Evolutionary conservation across 2,888 invertebrate genomes (phyloP).

Genomic region (Caenorhabditis sp.): DNA sequence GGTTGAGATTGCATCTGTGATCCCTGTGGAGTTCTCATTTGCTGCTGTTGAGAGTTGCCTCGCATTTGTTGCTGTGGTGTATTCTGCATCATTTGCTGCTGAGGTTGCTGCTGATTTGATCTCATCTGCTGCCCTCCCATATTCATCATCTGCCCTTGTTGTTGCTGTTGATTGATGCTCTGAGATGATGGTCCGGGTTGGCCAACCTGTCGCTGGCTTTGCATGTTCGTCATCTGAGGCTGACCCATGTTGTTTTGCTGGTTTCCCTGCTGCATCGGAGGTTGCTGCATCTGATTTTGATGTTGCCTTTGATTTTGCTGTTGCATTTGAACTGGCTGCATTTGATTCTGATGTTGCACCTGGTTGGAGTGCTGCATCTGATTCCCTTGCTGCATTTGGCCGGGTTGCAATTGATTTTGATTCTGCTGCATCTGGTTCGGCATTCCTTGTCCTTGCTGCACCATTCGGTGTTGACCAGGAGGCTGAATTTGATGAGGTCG

Average conservation of each 20-base stretch:
- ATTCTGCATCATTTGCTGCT: constrained; percentile 10
- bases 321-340: constrained; percentile 15
- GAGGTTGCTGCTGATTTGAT: not conserved
- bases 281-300: constrained; percentile 16
- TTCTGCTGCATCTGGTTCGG: constrained; percentile 24
- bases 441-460: constrained; percentile 13
- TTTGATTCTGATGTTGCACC: too few species aligned
- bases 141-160: constrained; percentile 28
- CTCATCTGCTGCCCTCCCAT: constrained; percentile 37
- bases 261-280: constrained; percentile 30
- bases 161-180: constrained; percentile 22
- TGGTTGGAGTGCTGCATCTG: constrained; percentile 3
- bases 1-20: constrained; percentile 31
- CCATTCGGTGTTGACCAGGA: constrained; percentile 27
- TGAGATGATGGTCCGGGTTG: constrained; percentile 6
- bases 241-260: constrained; percentile 13
- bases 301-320: constrained; percentile 8
- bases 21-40: constrained; percentile 20
- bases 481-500: constrained; percentile 56
- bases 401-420: constrained; percentile 17
- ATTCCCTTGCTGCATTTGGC: constrained; percentile 30
- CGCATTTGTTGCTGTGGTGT: constrained; percentile 16
- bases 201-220: constrained; percentile 13
- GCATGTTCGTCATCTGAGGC: constrained; percentile 18
- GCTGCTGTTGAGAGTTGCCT: constrained; percentile 21